Conservation (phyloP, 2,888 invertebrate species). For the Lamellibrachia satsuma region DNA sequence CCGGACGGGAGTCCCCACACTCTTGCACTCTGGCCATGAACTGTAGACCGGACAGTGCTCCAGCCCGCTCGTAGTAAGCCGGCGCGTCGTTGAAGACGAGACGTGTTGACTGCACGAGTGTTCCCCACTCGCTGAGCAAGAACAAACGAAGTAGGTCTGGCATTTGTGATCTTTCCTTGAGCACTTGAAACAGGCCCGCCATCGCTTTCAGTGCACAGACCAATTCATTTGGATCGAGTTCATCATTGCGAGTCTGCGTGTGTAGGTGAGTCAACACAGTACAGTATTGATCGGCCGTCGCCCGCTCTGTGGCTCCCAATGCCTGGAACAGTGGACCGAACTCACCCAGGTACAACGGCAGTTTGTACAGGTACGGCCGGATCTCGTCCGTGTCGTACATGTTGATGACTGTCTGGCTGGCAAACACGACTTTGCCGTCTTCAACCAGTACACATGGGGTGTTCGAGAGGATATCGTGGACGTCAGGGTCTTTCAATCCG, state of each 20-base stretch:
- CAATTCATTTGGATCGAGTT: slow-evolving; percentile 43
- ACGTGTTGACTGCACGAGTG: slow-evolving; percentile 30
- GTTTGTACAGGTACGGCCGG: slow-evolving; percentile 17
- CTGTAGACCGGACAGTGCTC: background rate
- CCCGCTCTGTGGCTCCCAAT: slow-evolving; percentile 42
- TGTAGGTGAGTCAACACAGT: slow-evolving; percentile 41
- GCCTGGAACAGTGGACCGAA: slow-evolving; percentile 42
- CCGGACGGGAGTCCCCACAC: slow-evolving; percentile 28
- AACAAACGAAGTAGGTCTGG: slow-evolving; percentile 25
- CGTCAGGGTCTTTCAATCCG: too few species aligned
- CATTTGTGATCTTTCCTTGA: slow-evolving; percentile 22
- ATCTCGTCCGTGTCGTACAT: too few species aligned
- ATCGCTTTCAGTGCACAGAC: slow-evolving; percentile 38
- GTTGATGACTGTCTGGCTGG: too few species aligned
- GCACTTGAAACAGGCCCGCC: slow-evolving; percentile 35
- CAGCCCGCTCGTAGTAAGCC: slow-evolving; percentile 38
- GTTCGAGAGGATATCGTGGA: too few species aligned
- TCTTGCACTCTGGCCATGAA: slow-evolving; percentile 24
- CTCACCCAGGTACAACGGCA: slow-evolving; percentile 42
- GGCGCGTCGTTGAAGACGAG: slow-evolving; percentile 42
- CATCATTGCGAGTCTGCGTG: slow-evolving; percentile 25
- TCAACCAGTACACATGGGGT: too few species aligned
- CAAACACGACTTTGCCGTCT: too few species aligned
- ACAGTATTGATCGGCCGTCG: slow-evolving; percentile 42
- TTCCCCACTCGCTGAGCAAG: slow-evolving; percentile 38